Conservation (phyloP, 2,113 vertebrate species). For the Xerus inauris region DNA sequence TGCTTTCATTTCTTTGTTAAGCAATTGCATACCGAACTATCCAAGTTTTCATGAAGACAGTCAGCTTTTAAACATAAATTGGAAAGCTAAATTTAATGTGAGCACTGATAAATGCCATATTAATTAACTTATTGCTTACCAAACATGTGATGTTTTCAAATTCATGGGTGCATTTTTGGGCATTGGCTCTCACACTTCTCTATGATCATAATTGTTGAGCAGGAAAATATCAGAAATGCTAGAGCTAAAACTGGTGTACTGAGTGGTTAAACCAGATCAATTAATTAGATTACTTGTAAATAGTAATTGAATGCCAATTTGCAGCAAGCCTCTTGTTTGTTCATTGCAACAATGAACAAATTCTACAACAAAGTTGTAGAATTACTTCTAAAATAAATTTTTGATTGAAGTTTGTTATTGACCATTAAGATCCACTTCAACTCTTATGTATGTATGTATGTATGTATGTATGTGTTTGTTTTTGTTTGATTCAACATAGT, state of each 20-base stretch:
- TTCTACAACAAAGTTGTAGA: not conserved
- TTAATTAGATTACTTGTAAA: not conserved
- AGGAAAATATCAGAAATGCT: not conserved
- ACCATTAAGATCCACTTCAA: not conserved
- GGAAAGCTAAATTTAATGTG: not conserved
- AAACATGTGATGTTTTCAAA: not conserved
- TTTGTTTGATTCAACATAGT: not conserved
- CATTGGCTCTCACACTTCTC: not conserved
- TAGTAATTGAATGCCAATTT: not conserved
- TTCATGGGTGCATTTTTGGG: not conserved
- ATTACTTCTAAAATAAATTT: not conserved
- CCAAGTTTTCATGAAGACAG: not conserved
- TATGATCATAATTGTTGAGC: not conserved
- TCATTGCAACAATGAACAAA: not conserved
- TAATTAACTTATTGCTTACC: not conserved
- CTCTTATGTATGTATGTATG: too few relatives aligned
- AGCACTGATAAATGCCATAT: not conserved
- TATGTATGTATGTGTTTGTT: too few relatives aligned
- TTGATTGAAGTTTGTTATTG: not conserved
- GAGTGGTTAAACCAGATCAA: not conserved
- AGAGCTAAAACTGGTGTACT: not conserved
- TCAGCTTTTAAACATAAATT: not conserved
- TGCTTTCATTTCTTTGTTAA: not conserved
- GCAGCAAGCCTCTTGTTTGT: not conserved
- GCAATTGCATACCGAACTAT: not conserved